Percentiles rank a stretch among this genome's conserved stretches.
Conservation (phyloP, 2,888 invertebrate species). For the Eremobia ochroleuca region DNA sequence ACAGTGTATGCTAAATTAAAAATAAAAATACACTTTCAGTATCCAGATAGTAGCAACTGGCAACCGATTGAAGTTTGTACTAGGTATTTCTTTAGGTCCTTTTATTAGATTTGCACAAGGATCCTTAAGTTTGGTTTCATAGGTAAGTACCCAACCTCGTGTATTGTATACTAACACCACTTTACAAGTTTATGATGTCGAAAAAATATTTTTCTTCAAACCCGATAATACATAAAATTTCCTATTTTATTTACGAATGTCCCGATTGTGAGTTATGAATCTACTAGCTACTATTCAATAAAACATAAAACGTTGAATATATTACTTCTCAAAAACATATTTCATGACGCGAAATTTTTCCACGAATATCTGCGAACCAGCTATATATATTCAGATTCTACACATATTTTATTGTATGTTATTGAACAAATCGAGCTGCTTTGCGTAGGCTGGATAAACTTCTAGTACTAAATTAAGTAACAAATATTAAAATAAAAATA, state of each 20-base stretch:
- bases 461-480: too few relatives aligned
- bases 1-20: too few relatives aligned
- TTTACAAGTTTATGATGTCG: too few relatives aligned
- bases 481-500: too few relatives aligned
- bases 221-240: not conserved
- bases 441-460: not conserved
- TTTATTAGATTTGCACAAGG: not conserved
- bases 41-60: not conserved
- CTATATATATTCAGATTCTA: not conserved
- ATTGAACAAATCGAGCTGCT: not conserved
- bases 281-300: slow-evolving; percentile 29
- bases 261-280: slow-evolving; percentile 13
- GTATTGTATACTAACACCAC: not conserved
- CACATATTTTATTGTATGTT: slow-evolving; percentile 1
- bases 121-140: not conserved
- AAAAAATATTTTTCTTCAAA: not conserved
- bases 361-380: not conserved
- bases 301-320: slow-evolving; percentile 33
- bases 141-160: not conserved
- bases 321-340: slow-evolving; percentile 23
- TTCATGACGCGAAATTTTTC: slow-evolving; percentile 17
- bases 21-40: too few relatives aligned
- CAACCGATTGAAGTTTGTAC: not conserved
- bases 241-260: slow-evolving; percentile 12
- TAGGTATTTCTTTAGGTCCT: not conserved